Conservation (phyloP, 2,797 vertebrate species). For the Enteromius radiatus region DNA sequence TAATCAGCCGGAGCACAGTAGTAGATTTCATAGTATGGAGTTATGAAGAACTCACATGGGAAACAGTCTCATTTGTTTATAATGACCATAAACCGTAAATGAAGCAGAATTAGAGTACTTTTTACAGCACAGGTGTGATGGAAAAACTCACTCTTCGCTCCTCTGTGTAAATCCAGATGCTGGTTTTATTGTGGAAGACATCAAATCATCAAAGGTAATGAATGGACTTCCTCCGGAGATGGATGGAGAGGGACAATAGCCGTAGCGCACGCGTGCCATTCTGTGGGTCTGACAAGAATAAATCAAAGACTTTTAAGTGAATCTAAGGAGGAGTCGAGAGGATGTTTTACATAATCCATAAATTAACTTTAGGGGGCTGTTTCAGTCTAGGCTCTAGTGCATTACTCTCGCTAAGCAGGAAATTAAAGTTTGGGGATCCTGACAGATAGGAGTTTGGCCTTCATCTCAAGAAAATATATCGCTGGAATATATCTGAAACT, state of each 20-base stretch:
- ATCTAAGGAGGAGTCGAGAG: slow-evolving; percentile 58
- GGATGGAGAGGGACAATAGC: slow-evolving; percentile 62
- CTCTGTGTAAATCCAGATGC: slow-evolving; percentile 7
- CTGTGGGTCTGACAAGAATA: slow-evolving; percentile 53
- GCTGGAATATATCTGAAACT: slow-evolving; percentile 40
- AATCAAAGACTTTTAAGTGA: slow-evolving; percentile 62
- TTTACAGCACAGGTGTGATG: neutral
- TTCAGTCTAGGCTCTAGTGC: slow-evolving; percentile 60
- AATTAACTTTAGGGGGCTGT: slow-evolving; percentile 65
- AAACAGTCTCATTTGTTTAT: slow-evolving; percentile 13
- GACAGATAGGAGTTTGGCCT: slow-evolving; percentile 58
- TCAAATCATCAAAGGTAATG: slow-evolving; percentile 30
- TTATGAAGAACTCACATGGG: slow-evolving; percentile 7
- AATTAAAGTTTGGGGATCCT: slow-evolving; percentile 63
- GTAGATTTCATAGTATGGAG: neutral
- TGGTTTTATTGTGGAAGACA: slow-evolving; percentile 28
- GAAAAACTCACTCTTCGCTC: neutral
- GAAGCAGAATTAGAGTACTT: neutral
- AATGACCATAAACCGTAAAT: slow-evolving; percentile 5
- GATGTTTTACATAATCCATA: slow-evolving; percentile 64
- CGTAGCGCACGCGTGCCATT: slow-evolving; percentile 49
- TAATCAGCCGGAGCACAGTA: slow-evolving; percentile 4
- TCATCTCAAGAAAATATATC: slow-evolving; percentile 56
- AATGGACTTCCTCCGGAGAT: slow-evolving; percentile 33
- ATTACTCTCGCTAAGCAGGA: slow-evolving; percentile 64